Percentiles rank a stretch among this genome's conserved stretches.
Conservation (phyloP, 2,113 vertebrate species). For the Alligator sinensis region DNA sequence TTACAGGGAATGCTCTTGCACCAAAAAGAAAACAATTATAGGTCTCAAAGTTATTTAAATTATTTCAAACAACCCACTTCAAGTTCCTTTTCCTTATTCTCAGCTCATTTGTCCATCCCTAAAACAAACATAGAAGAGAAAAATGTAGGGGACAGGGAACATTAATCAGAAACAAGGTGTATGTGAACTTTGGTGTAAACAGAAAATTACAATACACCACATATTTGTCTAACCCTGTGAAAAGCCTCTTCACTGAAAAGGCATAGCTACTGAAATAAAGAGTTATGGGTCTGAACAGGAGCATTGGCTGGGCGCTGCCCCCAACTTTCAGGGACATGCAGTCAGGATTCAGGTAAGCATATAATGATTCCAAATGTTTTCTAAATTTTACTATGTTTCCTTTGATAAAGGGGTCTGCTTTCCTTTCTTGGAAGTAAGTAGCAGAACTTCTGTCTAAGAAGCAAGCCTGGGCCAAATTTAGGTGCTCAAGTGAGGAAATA, state of each 20-base stretch:
- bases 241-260: constrained; percentile 45
- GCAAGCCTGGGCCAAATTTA: constrained; percentile 40
- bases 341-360: not conserved
- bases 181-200: not conserved
- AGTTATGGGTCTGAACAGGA: constrained; percentile 39
- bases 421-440: not conserved
- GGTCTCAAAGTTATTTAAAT: constrained; percentile 32
- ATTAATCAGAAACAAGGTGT: constrained; percentile 46
- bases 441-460: not conserved
- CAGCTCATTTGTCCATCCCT: constrained; percentile 66
- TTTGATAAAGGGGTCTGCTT: not conserved
- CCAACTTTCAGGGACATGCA: constrained; percentile 21
- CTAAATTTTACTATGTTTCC: not conserved
- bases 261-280: constrained; percentile 7
- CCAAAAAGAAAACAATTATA: constrained; percentile 52
- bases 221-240: constrained; percentile 54
- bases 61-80: constrained; percentile 54
- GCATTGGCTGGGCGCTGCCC: not conserved
- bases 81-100: constrained; percentile 67
- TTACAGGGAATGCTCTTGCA: constrained; percentile 14
- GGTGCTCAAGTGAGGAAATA: not conserved
- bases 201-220: not conserved
- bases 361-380: not conserved
- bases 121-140: constrained; percentile 61
- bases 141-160: constrained; percentile 27